Evolutionary conservation across 2,888 invertebrate species (phyloP), one percentile per base, ranked within the genome.

Genomic region (Pristionchus fissidentatus): DNA sequence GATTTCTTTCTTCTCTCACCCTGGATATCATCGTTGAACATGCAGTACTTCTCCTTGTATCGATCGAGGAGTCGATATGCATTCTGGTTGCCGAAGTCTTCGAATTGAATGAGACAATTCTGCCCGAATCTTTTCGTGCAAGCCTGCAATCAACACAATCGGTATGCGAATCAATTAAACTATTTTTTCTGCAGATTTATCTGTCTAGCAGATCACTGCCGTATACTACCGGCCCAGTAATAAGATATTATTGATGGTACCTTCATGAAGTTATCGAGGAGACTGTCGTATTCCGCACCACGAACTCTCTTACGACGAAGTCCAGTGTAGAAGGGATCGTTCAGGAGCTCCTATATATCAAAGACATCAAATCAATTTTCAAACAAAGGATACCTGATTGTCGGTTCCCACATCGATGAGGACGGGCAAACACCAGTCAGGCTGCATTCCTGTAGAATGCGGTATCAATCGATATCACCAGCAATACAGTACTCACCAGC

Each of bases 1-100:
- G n/a, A n/a, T 49, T 19, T 49, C 49, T 15, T 49, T 49, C 49
- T 49, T 15, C 26, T 1, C 41, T 8, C 83, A 92, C 97, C 97
- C 93, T 99, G 98, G 92, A 99, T 99, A 93, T 99, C 99, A 93
- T 99, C 99, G 94, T 99, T 99, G 94, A 99, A 99, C 22, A 97
- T 97, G 93, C 98, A 98, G 93, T 96, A 95, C 91, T 95, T 93
- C 90, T 96, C 94, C 62, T 97, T 95, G 93, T 98, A 99, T 93
- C 96, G 97, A 91, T 95, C 95, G 87, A 99, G 94, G 83, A 99
- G 94, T 52, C 96, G 94, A 94, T 98, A 99, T 8, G 99, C 99
- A 93, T 99, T 99, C 15, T 95, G 95, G 92, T 99, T 99, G 83
- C 95, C 99, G 93, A 99, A 99, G 94, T 99, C 99, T 94, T 99